These are phyloP conservation scores for Dasyurus viverrinus DNA, from an alignment of 2,113 vertebrate genomes.

Conservation along the genomic window DNA sequence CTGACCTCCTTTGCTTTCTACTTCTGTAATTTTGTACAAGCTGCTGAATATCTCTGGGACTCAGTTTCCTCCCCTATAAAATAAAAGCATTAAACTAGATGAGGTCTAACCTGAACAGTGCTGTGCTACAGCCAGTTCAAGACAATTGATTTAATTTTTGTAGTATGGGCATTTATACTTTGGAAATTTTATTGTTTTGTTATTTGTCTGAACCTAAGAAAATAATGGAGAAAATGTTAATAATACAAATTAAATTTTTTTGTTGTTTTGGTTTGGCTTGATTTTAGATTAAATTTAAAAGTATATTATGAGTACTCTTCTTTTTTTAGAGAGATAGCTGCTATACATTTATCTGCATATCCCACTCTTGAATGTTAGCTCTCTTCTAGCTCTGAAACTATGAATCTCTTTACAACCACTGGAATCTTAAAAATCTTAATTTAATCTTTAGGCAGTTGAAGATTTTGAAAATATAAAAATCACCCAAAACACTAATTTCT, in stretches of 20 bases:
- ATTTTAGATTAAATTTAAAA: background rate
- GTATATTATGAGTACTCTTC: background rate
- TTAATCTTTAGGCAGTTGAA: background rate
- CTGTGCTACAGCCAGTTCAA: background rate
- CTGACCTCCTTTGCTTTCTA: background rate
- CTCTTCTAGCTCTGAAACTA: background rate
- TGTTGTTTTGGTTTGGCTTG: too few relatives aligned
- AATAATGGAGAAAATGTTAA: background rate
- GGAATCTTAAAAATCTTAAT: background rate
- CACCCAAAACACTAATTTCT: background rate
- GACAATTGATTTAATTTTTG: background rate
- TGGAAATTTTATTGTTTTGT: background rate
- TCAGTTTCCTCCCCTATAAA: background rate
- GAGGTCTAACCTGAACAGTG: background rate
- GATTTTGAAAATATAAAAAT: background rate
- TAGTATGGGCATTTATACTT: background rate
- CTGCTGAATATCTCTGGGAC: background rate
- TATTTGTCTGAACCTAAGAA: background rate
- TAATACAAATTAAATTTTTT: too few relatives aligned
- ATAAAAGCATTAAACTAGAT: background rate
- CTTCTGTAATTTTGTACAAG: background rate
- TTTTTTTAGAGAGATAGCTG: background rate
- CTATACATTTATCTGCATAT: background rate
- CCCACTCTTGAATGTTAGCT: background rate
- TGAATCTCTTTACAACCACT: background rate